Base-by-base conservation (phyloP, 2,888 invertebrate species). In the Ectropis crepuscularia region DNA sequence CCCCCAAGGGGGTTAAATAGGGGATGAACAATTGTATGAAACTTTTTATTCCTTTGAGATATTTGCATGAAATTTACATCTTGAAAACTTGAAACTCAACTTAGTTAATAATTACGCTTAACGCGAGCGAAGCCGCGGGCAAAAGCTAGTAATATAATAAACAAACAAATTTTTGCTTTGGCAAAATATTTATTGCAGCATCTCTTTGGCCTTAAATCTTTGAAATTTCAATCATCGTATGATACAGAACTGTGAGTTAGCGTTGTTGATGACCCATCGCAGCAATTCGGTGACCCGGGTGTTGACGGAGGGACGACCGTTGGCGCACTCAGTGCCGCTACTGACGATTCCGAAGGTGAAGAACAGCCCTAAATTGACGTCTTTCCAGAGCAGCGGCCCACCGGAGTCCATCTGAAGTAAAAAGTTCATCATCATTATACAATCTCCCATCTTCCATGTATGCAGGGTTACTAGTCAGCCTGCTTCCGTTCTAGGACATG, bases 341-440 rank as follows among this genome's bases (percentile, higher is more conserved):
- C 94, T 94, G 61, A 95, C 88, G n/a, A 95, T 74, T 0, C 94
- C 95, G 0, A 93, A 58, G 28, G 76, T 10, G 69, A 86, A 90
- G 0, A 92, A 71, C 2, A 87, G 76, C 0, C 84, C 87, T 0
- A 80, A 88, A 0, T 60, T 16, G 0, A 77, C 73, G 67, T 95
- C 94, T 55, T 86, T 82, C 89, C 93, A 94, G 0, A 94, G 74
- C 0, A 90, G 61, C 0, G 95, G 95, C 0, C 95, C 95, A 4
- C 95, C 95, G 6, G 94, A 94, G 74, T 94, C 90, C 39, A 81
- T 74, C 91, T 91, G 78, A 0, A n/a, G 28, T 47, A 43, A 9
- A 58, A 41, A 58, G 39, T 1, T 9, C 6, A 39, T 39, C 6
- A 39, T 51, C 39, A 10, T 10, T 5, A 16, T 41, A 10, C 10